Base-by-base conservation (phyloP, 2,797 vertebrate species). In the Discoglossus pictus region DNA sequence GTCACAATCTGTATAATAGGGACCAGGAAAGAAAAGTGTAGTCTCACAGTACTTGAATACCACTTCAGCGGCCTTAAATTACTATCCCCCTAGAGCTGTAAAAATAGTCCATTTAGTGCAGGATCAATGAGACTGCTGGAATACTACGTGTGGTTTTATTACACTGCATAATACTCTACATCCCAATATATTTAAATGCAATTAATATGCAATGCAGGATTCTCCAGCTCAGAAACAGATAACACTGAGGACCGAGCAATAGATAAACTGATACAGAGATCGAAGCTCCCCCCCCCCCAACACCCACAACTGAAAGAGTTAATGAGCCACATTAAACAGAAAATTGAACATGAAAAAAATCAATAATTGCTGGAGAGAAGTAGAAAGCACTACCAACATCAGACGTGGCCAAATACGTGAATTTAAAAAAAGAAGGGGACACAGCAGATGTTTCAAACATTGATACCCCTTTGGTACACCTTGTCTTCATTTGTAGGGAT, bases 101-200 rank as follows among this genome's bases (percentile, higher is more conserved):
- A 68, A 68, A 68, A 51, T 16, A 52, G 40, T 42, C 46, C 47
- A 17, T 36, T 44, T 52, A 60, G 52, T 68, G 55, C 25, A 3
- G 36, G 27, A 31, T 31, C 27, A 31, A 31, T 31, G 27, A 4
- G 27, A 24, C 17, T 18, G 55, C 20, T 42, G 44, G 47, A 50
- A 52, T 8, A 4, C 50, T 60, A 50, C 46, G 43, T 18, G 44
- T 44, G 36, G 20, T 43, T 68, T 68, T 60, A 68, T 52, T 21
- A 24, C 55, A 23, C 55, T 36, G 47, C 36, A 52, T 68, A 60
- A 60, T 60, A 60, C 60, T 44, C 46, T 52, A 20, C 11, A 36
- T 44, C 46, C 47, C 46, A 8, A 44, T 52, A 27, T 60, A 60
- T 60, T 68, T 52, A 68, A 60, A 68, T 60, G 50, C 59, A 48